phyloP scores from a whole-genome alignment of 2,888 invertebrate species.

The Pseudococcus jackbeardsleyi region DNA sequence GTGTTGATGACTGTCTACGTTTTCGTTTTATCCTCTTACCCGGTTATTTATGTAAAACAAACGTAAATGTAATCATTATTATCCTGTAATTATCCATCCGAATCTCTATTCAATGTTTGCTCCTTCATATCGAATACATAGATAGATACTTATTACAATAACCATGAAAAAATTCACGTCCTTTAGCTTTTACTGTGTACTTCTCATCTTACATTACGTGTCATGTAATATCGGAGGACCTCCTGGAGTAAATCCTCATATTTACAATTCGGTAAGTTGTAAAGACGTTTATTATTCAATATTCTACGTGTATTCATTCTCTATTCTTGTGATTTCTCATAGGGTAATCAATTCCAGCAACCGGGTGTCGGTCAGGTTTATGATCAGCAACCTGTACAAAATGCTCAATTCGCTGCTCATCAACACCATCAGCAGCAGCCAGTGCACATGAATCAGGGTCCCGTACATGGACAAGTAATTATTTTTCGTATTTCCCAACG shows the following conservation, averaged over 20 bases:
- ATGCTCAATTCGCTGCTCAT: slow-evolving; percentile 37
- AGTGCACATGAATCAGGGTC: background rate
- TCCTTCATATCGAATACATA: background rate
- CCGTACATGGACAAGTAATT: slow-evolving; percentile 4
- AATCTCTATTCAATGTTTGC: slow-evolving; percentile 11
- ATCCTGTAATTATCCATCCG: background rate
- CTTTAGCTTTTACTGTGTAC: background rate
- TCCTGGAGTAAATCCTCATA: slow-evolving; percentile 53
- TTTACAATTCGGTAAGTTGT: slow-evolving; percentile 35
- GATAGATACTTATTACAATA: background rate
- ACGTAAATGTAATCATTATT: background rate
- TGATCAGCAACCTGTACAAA: slow-evolving; percentile 13
- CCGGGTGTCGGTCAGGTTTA: slow-evolving; percentile 29
- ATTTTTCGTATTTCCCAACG: background rate
- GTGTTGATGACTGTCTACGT: slow-evolving; percentile 3
- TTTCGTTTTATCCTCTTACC: background rate
- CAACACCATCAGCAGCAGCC: slow-evolving; percentile 24
- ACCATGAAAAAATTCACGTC: background rate
- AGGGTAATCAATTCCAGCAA: slow-evolving; percentile 7
- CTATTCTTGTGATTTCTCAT: background rate
- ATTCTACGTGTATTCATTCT: background rate
- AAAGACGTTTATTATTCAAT: background rate
- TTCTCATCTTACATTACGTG: background rate
- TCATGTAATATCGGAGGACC: slow-evolving; percentile 39
- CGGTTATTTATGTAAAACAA: background rate